phyloP scores from a whole-genome alignment of 2,888 invertebrate species.

The Eupithecia insigniata region DNA sequence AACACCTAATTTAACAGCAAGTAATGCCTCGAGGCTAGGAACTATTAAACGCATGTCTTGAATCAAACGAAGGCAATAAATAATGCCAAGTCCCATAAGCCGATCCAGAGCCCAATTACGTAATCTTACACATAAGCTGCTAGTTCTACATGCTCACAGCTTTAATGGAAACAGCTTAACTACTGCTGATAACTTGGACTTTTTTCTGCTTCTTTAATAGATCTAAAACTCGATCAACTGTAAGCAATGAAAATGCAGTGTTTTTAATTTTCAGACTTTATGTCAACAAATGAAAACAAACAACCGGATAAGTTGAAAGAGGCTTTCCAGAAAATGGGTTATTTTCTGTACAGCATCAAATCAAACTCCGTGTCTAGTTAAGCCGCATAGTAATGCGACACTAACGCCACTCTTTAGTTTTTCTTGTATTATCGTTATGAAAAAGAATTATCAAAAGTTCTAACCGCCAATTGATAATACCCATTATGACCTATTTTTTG shows the following conservation, averaged over 20 bases:
- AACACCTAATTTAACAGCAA: not conserved
- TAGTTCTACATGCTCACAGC: slow-evolving; percentile 32
- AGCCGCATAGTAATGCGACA: no score
- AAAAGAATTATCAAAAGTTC: no score
- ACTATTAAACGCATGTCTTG: slow-evolving; percentile 24
- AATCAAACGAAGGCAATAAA: slow-evolving; percentile 34
- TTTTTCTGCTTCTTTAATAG: not conserved
- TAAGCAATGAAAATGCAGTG: not conserved
- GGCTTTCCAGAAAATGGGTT: not conserved
- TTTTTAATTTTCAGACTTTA: not conserved
- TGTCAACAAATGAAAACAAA: not conserved
- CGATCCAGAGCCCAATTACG: slow-evolving; percentile 34
- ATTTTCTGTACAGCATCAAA: no score
- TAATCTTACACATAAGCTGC: slow-evolving; percentile 36
- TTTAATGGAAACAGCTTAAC: not conserved
- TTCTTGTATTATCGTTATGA: no score
- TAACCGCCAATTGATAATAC: no score
- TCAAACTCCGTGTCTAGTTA: no score
- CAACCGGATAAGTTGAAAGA: not conserved
- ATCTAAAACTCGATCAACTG: no score
- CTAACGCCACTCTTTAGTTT: no score
- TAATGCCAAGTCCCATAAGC: slow-evolving; percentile 34
- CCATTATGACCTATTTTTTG: no score
- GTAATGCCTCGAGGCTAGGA: slow-evolving; percentile 5
- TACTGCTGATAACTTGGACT: not conserved